Evolutionary conservation across 2,113 vertebrate species (phyloP).

Genomic region (Rostratula benghalensis): DNA sequence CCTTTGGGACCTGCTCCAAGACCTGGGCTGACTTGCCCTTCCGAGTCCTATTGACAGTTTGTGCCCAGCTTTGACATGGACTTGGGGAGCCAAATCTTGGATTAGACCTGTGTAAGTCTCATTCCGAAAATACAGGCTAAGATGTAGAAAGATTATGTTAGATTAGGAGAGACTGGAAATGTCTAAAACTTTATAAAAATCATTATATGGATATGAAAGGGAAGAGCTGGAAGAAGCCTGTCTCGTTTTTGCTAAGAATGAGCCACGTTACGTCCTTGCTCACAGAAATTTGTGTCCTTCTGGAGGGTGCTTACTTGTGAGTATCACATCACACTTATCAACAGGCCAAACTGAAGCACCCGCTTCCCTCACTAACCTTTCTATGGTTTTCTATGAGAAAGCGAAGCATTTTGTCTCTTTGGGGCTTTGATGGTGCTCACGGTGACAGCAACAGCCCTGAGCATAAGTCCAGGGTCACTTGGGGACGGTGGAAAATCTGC

Average conservation of each 20-base stretch:
- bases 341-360: background rate
- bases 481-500: background rate
- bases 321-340: background rate
- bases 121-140: background rate
- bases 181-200: background rate
- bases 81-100: background rate
- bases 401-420: background rate
- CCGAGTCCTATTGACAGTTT: background rate
- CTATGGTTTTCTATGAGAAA: background rate
- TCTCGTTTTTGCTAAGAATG: background rate
- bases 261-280: background rate
- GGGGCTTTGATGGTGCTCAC: background rate
- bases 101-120: fast-evolving
- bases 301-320: background rate
- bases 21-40: background rate
- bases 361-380: background rate
- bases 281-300: background rate
- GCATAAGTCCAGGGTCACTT: background rate
- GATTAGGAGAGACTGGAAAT: background rate
- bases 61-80: background rate
- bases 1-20: background rate
- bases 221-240: background rate
- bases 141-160: background rate
- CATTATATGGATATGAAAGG: background rate
- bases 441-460: background rate